Base-by-base conservation (phyloP, 2,888 invertebrate species). In the Dendrolimus houi region DNA sequence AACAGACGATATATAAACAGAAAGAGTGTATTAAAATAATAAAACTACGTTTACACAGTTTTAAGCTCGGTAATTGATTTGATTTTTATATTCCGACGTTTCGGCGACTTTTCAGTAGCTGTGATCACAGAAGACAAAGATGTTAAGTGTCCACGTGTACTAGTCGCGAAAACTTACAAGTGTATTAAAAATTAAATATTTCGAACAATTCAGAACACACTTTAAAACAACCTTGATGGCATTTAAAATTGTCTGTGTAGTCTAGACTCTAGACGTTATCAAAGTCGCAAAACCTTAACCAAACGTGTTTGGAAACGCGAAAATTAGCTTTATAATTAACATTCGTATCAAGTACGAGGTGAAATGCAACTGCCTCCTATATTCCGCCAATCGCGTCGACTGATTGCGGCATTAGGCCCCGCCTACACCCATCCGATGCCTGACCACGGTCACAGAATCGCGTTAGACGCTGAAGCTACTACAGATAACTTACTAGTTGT, bases 351-450 rank as follows among this genome's bases (percentile, higher is more conserved):
- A 75, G 77, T 75, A 70, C 67, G 63, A 70, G 77, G 85, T 81
- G 85, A 87, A 87, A 87, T 87, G 86, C 85, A 83, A 79, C 78
- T 78, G 77, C 81, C 77, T 80, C 81, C 74, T 74, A 59, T 59
- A 61, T 66, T 71, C 74, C 64, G 70, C 87, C 87, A 87, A 88
- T 88, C 70, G 67, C 67, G 71, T 29, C 29, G 60, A 64, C 62
- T 65, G 68, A 72, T 73, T 72, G 72, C 71, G 64, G 67, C 65
- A 69, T 73, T 75, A 81, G 77, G 81, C 83, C 81, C 79, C 87
- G 85, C 87, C 87, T 68, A 85, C 85, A 72, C 71, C 70, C 72
- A 29, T 29, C 29, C 29, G 29, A 29, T 74, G 75, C 75, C 65
- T 71, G 71, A 72, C 72, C 71, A 73, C 71, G 71, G 70, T 62